Conservation (phyloP, 1,140 invertebrate genomes). For the Apis florea region DNA sequence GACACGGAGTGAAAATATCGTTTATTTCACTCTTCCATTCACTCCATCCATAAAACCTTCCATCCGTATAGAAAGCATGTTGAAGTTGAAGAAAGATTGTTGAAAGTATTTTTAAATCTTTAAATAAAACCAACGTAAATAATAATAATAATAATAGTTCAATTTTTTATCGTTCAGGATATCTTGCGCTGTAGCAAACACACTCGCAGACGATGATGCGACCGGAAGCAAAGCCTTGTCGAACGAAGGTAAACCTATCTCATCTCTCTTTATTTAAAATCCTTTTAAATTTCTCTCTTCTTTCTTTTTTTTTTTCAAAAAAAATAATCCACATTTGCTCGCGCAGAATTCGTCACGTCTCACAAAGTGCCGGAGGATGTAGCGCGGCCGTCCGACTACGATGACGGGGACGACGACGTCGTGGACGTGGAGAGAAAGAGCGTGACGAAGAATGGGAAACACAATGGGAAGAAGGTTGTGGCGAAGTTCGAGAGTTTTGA, state of each 20-base stretch:
- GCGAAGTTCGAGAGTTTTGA: conserved; percentile 67
- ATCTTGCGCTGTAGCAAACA: conserved; percentile 58
- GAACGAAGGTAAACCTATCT: conserved; percentile 13
- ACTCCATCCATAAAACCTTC: no score
- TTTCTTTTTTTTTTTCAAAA: no score
- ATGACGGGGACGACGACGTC: conserved; percentile 55
- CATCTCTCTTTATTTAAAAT: not conserved
- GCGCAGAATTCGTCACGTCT: conserved; percentile 72
- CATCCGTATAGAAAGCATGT: no score
- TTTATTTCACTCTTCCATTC: no score
- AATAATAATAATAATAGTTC: no score
- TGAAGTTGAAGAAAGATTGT: no score
- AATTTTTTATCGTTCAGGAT: conserved; percentile 52
- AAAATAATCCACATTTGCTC: not conserved
- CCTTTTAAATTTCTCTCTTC: no score
- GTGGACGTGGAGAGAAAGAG: conserved; percentile 63
- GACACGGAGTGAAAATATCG: no score
- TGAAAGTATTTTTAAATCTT: no score
- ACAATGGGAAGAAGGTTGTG: conserved; percentile 66
- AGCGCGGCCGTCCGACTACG: conserved; percentile 52
- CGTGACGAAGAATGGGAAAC: conserved; percentile 65
- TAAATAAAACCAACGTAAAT: no score
- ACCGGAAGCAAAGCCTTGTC: not conserved
- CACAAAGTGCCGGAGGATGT: conserved; percentile 71
- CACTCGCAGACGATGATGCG: conserved; percentile 53